phyloP scores from a whole-genome alignment of 1,140 invertebrate genomes.

The Lanistes nyassanus region DNA sequence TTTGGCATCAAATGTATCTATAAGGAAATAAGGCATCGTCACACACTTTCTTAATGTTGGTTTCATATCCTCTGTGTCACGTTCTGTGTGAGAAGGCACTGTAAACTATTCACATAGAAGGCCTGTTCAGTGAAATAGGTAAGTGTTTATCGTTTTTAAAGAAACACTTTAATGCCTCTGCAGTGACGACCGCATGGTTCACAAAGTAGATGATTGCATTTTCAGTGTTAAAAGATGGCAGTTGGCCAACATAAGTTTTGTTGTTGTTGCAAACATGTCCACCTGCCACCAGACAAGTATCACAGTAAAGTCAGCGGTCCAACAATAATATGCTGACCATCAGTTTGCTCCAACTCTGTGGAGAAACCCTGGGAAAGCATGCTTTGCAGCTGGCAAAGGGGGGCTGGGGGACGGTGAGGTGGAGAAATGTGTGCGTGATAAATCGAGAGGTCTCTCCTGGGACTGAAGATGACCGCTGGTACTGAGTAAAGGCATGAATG shows the following conservation, averaged over 20 bases:
- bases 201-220: not conserved
- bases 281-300: no score
- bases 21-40: no score
- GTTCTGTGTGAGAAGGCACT: no score
- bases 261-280: no score
- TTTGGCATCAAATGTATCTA: no score
- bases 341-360: constrained; percentile 16
- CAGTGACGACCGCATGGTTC: not conserved
- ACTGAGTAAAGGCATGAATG: not conserved
- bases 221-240: no score
- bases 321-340: not conserved
- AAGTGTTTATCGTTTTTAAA: not conserved
- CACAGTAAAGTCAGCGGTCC: no score
- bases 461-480: constrained; percentile 7
- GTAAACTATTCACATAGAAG: no score
- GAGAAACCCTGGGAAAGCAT: constrained; percentile 11
- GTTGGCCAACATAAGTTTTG: no score
- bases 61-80: no score
- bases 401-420: constrained; percentile 5
- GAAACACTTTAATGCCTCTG: not conserved
- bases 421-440: constrained; percentile 29
- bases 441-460: constrained; percentile 51
- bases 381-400: not conserved
- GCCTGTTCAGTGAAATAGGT: no score
- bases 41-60: no score